Percentiles rank a stretch among this genome's conserved stretches.
Conservation (phyloP, 2,797 vertebrate genomes). For the Triplophysa bombifrons region DNA sequence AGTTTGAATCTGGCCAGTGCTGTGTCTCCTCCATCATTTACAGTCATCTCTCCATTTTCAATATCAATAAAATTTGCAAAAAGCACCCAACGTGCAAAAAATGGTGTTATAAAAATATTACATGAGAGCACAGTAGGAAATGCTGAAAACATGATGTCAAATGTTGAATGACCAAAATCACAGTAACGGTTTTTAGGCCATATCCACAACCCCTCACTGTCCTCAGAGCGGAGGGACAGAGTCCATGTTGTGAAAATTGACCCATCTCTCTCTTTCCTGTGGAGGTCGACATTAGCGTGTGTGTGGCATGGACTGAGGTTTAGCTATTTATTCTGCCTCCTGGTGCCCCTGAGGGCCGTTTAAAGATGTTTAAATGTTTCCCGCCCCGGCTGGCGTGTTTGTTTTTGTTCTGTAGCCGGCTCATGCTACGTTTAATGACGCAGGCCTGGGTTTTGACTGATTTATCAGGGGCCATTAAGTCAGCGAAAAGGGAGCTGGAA, state of each 20-base stretch:
- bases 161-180: slow-evolving; percentile 17
- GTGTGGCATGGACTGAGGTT: slow-evolving; percentile 44
- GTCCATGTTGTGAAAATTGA: slow-evolving; percentile 59
- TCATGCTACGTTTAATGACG: slow-evolving; percentile 63
- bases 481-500: slow-evolving; percentile 59
- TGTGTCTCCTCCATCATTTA: too few species aligned
- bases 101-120: not conserved
- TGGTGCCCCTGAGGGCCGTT: slow-evolving; percentile 56
- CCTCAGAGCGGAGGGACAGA: slow-evolving; percentile 43
- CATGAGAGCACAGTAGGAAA: not conserved
- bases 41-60: not conserved
- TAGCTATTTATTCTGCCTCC: slow-evolving; percentile 58
- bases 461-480: slow-evolving; percentile 66
- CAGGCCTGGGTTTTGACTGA: slow-evolving; percentile 61
- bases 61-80: not conserved
- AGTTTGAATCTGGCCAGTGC: not conserved
- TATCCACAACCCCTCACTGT: slow-evolving; percentile 14
- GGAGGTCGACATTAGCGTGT: slow-evolving; percentile 49
- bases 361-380: slow-evolving; percentile 58
- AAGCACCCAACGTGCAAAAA: not conserved
- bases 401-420: slow-evolving; percentile 58
- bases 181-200: not conserved
- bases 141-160: not conserved
- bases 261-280: slow-evolving; percentile 50
- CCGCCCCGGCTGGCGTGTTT: slow-evolving; percentile 54